Conservation (phyloP, 2,113 vertebrate genomes). For the Dermatemys mawii region DNA sequence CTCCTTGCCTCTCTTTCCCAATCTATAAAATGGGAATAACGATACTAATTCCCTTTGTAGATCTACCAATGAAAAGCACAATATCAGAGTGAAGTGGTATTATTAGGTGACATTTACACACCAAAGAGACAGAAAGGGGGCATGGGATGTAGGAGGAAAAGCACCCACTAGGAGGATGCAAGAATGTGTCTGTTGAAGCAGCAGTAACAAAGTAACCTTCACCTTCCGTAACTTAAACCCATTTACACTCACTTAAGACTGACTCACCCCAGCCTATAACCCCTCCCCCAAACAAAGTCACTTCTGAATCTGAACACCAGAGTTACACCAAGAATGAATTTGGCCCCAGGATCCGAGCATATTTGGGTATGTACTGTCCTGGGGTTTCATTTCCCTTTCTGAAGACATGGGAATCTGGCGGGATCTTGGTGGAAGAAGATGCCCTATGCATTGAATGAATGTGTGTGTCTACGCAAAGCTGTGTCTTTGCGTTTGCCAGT, state of each 20-base stretch:
- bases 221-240: not conserved
- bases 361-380: not conserved
- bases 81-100: not conserved
- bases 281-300: not conserved
- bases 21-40: not conserved
- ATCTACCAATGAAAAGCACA: not conserved
- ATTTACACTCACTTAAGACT: not conserved
- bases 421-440: not conserved
- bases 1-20: not conserved
- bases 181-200: not conserved
- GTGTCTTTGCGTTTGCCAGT: not conserved
- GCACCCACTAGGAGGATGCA: not conserved
- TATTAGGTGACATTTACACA: not conserved
- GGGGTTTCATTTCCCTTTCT: not conserved
- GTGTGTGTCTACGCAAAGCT: not conserved
- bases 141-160: not conserved
- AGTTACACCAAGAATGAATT: not conserved
- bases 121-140: not conserved
- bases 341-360: rapidly evolving
- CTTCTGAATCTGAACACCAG: not conserved
- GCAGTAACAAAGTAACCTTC: not conserved
- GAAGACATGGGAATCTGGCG: not conserved
- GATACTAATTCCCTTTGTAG: not conserved
- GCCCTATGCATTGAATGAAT: constrained; percentile 2
- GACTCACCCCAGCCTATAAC: not conserved